phyloP scores from a whole-genome alignment of 23 tunicate species.

The Halocynthia aurantium region DNA sequence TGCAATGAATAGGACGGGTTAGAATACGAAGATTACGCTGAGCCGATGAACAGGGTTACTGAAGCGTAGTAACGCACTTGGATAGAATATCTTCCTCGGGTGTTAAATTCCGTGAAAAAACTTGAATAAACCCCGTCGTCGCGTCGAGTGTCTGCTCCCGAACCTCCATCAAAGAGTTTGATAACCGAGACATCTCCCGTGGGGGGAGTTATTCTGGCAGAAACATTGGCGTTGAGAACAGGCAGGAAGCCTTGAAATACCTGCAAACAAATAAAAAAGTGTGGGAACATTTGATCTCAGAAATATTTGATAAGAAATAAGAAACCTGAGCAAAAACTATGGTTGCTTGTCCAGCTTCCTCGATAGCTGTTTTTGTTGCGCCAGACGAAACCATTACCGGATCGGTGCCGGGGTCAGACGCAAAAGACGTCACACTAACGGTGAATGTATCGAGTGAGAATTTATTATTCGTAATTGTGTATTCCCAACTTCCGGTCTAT shows the following conservation, averaged over 20 bases:
- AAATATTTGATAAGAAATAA: too few relatives aligned
- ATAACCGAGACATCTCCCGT: slow-evolving; percentile 18
- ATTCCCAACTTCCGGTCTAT: slow-evolving; percentile 47
- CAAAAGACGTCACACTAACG: slow-evolving; percentile 53
- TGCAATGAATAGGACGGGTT: too few relatives aligned
- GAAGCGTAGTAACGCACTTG: slow-evolving; percentile 24
- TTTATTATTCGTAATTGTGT: slow-evolving; percentile 26
- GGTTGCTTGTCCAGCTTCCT: slow-evolving; percentile 35
- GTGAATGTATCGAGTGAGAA: slow-evolving; percentile 22
- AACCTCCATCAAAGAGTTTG: slow-evolving; percentile 40
- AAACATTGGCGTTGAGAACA: slow-evolving; percentile 41
- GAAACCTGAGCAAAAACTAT: slow-evolving; percentile 63
- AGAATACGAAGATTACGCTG: too few relatives aligned
- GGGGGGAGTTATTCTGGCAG: slow-evolving; percentile 37
- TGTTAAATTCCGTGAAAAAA: slow-evolving; percentile 57
- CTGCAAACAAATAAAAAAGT: slow-evolving; percentile 10
- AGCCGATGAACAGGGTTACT: too few relatives aligned
- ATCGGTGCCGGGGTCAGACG: slow-evolving; percentile 17
- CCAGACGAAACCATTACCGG: slow-evolving; percentile 56
- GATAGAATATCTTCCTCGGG: slow-evolving; percentile 65
- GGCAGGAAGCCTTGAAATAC: slow-evolving; percentile 52
- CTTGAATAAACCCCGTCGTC: slow-evolving; percentile 80
- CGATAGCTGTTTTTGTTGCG: slow-evolving; percentile 12
- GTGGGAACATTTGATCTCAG: background rate
- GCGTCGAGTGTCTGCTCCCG: slow-evolving; percentile 56